Base-by-base conservation (phyloP, 2,888 invertebrate genomes). In the Aphelenchoides bicaudatus region DNA sequence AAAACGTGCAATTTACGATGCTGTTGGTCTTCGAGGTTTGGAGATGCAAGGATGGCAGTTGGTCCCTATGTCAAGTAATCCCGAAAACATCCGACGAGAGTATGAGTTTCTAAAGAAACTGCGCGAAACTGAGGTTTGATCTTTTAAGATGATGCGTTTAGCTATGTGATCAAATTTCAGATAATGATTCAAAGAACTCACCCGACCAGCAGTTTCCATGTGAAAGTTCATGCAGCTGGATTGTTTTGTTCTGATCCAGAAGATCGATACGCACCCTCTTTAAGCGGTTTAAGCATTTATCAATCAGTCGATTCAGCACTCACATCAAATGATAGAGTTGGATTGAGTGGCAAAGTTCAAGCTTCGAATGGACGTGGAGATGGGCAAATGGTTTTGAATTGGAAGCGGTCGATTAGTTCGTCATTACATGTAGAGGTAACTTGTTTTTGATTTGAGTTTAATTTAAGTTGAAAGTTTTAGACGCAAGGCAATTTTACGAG, bases 41-140 rank as follows among this genome's bases (percentile, higher is more conserved):
- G 88, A 91, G 80, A 90, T 91, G 0, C 90, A 92, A 75, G 93
- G 92, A 55, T 92, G 93, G 91, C 91, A 94, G 82, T 70, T 83
- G 30, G 88, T 94, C 29, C 88, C 90, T 74, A 84, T 91, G 34
- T 89, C 89, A 1, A 67, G 88, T 79, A 92, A 93, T 2, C 91
- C 94, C 1, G 87, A 89, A 69, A 94, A 98, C 84, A 94, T 98
- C 59, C 37, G 28, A 4, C 37, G 37, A 34, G 96, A 96, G 82
- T 96, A 91, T 84, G 93, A 96, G 81, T 86, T 90, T 63, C 76
- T 86, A 52, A 82, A 83, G 55, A 67, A 87, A 67, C 89, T 90
- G 74, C 85, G 88, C 61, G 92, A 93, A 69, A 91, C 93, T 76
- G 84, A 90, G n/a, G n/a, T n/a, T n/a, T n/a, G n/a, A n/a, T n/a